A percentile compares a stretch with the other conserved stretches of the same genome.
Evolutionary conservation across 2,797 vertebrate genomes (phyloP).

Genomic region (Silurus lanzhouensis): DNA sequence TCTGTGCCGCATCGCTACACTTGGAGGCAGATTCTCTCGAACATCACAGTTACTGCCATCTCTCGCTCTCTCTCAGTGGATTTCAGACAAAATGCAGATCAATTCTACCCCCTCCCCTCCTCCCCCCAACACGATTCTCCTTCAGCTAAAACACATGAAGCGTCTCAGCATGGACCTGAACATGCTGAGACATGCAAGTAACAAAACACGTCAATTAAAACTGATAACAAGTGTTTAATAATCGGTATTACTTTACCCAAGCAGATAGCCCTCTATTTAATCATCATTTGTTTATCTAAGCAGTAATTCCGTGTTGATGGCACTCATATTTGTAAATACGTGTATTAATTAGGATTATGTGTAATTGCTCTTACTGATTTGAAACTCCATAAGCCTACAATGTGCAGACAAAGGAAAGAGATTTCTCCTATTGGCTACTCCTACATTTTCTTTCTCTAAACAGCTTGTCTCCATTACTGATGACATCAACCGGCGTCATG

Average conservation of each 20-base stretch:
- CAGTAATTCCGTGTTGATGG: background rate
- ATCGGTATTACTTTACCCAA: background rate
- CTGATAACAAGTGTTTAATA: background rate
- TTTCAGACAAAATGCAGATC: slow-evolving; percentile 42
- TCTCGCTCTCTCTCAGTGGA: slow-evolving; percentile 59
- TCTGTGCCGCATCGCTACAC: slow-evolving; percentile 79
- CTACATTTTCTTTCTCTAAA: slow-evolving; percentile 38
- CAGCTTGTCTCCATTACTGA: slow-evolving; percentile 55
- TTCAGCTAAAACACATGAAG: background rate
- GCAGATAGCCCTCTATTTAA: background rate
- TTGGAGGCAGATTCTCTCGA: slow-evolving; percentile 75
- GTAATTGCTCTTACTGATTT: background rate
- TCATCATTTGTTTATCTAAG: background rate
- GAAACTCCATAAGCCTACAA: background rate
- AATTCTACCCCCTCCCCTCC: background rate
- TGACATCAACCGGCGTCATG: slow-evolving; percentile 73
- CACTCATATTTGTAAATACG: background rate
- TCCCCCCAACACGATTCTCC: background rate
- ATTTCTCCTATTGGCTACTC: background rate
- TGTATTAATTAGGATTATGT: background rate
- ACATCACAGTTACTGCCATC: slow-evolving; percentile 64
- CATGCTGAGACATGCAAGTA: too few species aligned
- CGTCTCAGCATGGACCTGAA: background rate
- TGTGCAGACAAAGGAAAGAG: background rate
- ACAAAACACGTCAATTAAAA: background rate